These are phyloP conservation scores for Scyliorhinus canicula DNA, from an alignment of 2,797 vertebrate species.

Conservation along the genomic window DNA sequence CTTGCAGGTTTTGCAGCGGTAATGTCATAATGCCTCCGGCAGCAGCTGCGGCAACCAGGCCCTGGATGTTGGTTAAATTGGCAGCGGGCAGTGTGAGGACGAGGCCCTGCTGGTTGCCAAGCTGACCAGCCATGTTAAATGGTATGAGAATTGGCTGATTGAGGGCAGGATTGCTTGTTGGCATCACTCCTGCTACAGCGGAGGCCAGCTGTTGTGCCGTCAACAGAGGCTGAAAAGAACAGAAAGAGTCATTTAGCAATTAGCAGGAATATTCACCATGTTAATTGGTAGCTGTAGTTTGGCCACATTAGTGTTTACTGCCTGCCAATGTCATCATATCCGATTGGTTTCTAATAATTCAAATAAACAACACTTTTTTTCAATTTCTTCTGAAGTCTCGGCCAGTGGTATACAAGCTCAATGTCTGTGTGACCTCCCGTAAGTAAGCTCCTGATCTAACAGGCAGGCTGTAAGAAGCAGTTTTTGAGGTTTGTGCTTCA, in stretches of 20 bases:
- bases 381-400: not conserved
- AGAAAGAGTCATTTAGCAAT: conserved; percentile 20
- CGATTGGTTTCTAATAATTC: not conserved
- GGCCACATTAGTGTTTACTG: not conserved
- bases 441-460: not conserved
- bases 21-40: conserved; percentile 97
- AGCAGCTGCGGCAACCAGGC: conserved; percentile 94
- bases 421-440: not conserved
- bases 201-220: conserved; percentile 93
- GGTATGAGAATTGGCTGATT: conserved; percentile 98
- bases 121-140: conserved; percentile 91
- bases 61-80: conserved; percentile 87
- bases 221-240: conserved; percentile 74
- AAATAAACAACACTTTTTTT: not conserved
- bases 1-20: conserved; percentile 98
- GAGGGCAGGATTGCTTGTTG: conserved; percentile 76
- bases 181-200: conserved; percentile 90
- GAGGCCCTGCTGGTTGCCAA: conserved; percentile 93
- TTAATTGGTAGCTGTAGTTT: conserved; percentile 2
- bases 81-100: conserved; percentile 91
- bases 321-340: not conserved
- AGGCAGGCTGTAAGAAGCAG: not conserved
- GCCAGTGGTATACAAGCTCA: not conserved
- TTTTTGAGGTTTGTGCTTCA: not conserved
- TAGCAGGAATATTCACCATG: not conserved